Base-by-base conservation (phyloP, 2,888 invertebrate genomes). In the Microplitis deprimator region DNA sequence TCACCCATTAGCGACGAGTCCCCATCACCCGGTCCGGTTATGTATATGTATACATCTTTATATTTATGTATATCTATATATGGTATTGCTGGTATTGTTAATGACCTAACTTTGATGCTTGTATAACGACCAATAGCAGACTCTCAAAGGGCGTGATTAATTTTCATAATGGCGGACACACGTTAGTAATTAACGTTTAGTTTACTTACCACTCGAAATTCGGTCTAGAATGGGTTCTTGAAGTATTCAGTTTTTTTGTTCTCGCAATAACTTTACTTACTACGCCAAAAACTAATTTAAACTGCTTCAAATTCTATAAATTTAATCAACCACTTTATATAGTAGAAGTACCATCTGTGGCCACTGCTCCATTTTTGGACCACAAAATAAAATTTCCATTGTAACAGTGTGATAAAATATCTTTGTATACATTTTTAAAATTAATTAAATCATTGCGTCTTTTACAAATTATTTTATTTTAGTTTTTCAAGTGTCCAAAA, bases 141-240 rank as follows among this genome's bases (percentile, higher is more conserved):
- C 80, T 75, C 76, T 78, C 71, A 83, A 82, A 82, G 81, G 77
- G 80, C 79, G 81, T 81, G 81, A 84, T 83, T 83, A 85, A 83
- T 84, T 83, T 82, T 80, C 82, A 76, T 82, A 82, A 84, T 81
- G 83, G 80, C 81, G 78, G 80, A 76, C 68, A 16, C 39, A 73
- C 50, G 38, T 6, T 39, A 59, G 20, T 84, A 82, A 82, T 82
- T 84, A 83, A 17, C 17, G 39, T 6, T 69, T 50, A 16, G 8
- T 69, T 50, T 13, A 50, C 50, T 50, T 50, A 5, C 13, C 13
- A 8, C 10, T 13, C 13, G 4, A 50, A 50, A 13, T 50, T 5
- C 10, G 50, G 50, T 50, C 13, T 50, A 29, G 29, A 3, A 29
- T 13, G 50, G 50, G 50, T 5, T 50, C 13, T 13, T 8, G 5